A percentile compares a stretch with the other conserved stretches of the same genome.
These are phyloP conservation scores for Nysson spinosus DNA, from an alignment of 2,888 invertebrate genomes.

Conservation along the genomic window DNA sequence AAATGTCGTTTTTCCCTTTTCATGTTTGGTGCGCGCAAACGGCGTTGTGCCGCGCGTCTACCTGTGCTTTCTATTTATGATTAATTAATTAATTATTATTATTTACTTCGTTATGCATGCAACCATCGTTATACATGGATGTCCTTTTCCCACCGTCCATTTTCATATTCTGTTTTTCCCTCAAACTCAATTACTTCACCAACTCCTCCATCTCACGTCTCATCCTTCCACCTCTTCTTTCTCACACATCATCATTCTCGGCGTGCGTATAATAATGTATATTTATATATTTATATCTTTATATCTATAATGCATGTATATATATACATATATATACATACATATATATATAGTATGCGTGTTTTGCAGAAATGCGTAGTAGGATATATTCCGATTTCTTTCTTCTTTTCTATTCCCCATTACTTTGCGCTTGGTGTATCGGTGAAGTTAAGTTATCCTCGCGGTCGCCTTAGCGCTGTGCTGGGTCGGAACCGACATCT, in stretches of 20 bases:
- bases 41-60: constrained; percentile 64
- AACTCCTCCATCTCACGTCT: not conserved
- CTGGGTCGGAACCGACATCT: constrained; percentile 51
- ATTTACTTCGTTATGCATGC: constrained; percentile 66
- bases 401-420: constrained; percentile 37
- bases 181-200: constrained; percentile 10
- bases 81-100: constrained; percentile 54
- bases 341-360: constrained; percentile 54
- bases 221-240: not conserved
- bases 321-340: constrained; percentile 36
- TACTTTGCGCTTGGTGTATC: constrained; percentile 16
- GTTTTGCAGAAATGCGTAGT: constrained; percentile 46
- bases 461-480: constrained; percentile 62
- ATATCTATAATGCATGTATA: constrained; percentile 47
- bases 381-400: constrained; percentile 24
- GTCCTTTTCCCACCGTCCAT: constrained; percentile 13
- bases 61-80: constrained; percentile 54
- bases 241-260: constrained; percentile 28
- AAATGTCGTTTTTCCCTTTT: constrained; percentile 11
- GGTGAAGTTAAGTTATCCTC: constrained; percentile 21
- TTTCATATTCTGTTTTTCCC: not conserved
- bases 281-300: constrained; percentile 41
- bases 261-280: constrained; percentile 47
- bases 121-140: constrained; percentile 63
- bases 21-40: constrained; percentile 37